Evolutionary conservation across 2,113 vertebrate genomes (phyloP).

Genomic region (Erythrolamprus reginae): DNA sequence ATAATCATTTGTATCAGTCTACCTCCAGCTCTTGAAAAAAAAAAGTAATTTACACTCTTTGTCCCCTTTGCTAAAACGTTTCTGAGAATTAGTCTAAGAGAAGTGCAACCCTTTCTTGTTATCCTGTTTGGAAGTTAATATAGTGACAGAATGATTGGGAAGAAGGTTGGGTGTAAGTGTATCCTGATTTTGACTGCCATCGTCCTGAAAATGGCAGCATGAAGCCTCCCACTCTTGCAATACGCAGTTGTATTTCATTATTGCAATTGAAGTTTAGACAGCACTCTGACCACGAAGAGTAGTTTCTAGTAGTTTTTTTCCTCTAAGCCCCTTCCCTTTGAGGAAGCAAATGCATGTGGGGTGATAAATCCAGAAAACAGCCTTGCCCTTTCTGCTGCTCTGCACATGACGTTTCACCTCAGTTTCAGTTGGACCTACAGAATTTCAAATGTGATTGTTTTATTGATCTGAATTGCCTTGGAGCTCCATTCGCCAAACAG

Average conservation of each 20-base stretch:
- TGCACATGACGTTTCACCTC: neutral
- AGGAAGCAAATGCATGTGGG: neutral
- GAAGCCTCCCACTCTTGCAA: neutral
- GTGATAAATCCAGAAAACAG: neutral
- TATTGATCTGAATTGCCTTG: neutral
- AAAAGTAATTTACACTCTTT: neutral
- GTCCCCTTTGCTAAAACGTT: neutral
- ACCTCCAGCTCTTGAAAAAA: neutral
- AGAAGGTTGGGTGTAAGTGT: neutral
- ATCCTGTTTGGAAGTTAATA: neutral
- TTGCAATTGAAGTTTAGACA: neutral
- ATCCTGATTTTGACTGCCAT: neutral
- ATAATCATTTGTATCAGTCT: neutral
- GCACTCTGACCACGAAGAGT: neutral
- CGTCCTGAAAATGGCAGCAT: neutral
- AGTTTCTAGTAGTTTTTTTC: neutral
- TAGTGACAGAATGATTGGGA: neutral
- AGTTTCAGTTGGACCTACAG: neutral
- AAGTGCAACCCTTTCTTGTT: neutral
- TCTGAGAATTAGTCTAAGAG: neutral
- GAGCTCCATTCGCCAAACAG: neutral
- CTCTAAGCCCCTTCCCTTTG: neutral
- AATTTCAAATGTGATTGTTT: neutral
- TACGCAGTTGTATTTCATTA: neutral
- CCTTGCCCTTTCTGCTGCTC: neutral